Evolutionary conservation across 2,888 invertebrate genomes (phyloP), one percentile per base, ranked within the genome.

Genomic region (Emmelina monodactyla): DNA sequence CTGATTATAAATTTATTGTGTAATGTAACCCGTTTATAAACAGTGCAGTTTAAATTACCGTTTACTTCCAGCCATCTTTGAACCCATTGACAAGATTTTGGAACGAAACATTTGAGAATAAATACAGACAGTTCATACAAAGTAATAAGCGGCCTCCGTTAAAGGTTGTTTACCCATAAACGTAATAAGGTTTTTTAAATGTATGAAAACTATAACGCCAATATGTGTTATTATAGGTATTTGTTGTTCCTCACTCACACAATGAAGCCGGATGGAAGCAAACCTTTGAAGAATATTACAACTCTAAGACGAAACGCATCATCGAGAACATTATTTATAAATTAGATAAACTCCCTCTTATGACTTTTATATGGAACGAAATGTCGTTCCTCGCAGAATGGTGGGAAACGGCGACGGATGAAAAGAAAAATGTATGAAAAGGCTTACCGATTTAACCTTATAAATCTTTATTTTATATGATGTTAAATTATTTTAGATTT

Each of bases 251-350:
- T 0, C 96, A 96, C 65, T 95, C 96, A 0, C 97, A 97, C 76
- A 96, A 95, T 58, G 98, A 98, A 69, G 97, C 97, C 0, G 97
- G 97, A 37, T 98, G 98, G 98, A 72, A 97, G 55, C 91, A 92
- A 70, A 97, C 97, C 0, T 94, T 95, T 66, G 94, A 96, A 54
- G 92, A 92, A 55, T 98, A 98, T 68, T 97, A 94, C 66, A 90
- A 93, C 61, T 87, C 86, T 55, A 90, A 92, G 54, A 92, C 97
- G 0, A 87, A 91, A 40, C 88, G 91, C 55, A 97, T 97, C 45
- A 85, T 98, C 45, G 93, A 94, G 73, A 91, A 94, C 62, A 91
- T 97, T 82, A 92, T 97, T 13, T 85, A 88, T 35, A 96, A 97
- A 66, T 83, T 98, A 61, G 86, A 88, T 38, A 87, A 91, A 56